A percentile compares a stretch with the other conserved stretches of the same genome.
phyloP scores from a whole-genome alignment of 2,113 vertebrate genomes.

The Oryzias celebensis region DNA sequence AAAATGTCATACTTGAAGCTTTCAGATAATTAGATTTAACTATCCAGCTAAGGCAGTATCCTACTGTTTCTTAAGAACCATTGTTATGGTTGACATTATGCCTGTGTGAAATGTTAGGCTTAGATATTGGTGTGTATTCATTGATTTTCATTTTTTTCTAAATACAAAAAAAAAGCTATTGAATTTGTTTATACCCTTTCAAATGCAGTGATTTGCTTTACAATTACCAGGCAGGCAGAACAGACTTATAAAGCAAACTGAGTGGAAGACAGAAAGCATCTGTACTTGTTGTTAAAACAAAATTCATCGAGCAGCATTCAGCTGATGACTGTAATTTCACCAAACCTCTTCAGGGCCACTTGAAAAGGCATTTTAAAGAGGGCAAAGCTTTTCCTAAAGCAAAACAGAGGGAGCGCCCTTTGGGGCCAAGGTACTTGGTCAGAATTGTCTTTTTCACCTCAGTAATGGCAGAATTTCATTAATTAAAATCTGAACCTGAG shows the following conservation, averaged over 20 bases:
- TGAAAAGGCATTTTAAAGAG: constrained; percentile 54
- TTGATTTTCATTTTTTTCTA: constrained; percentile 32
- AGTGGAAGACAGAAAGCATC: constrained; percentile 60
- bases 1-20: no score
- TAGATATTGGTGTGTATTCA: constrained; percentile 5
- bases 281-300: constrained; percentile 51
- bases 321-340: constrained; percentile 64
- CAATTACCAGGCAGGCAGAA: constrained; percentile 61
- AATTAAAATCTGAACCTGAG: not conserved
- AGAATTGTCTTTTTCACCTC: constrained; percentile 2
- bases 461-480: constrained; percentile 5
- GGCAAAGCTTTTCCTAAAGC: constrained; percentile 31
- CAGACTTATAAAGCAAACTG: constrained; percentile 59
- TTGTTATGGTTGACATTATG: not conserved
- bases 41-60: no score
- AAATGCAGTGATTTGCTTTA: constrained; percentile 49
- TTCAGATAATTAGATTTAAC: no score
- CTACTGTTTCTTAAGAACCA: no score
- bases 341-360: constrained; percentile 53
- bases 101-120: constrained; percentile 11
- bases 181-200: constrained; percentile 54
- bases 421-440: not conserved
- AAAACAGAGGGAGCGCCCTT: constrained; percentile 38
- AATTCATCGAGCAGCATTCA: constrained; percentile 64
- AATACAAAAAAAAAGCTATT: constrained; percentile 28